A percentile compares a stretch with the other conserved stretches of the same genome.
Conservation (phyloP, 2,888 invertebrate genomes). For the Melanotus villosus region DNA sequence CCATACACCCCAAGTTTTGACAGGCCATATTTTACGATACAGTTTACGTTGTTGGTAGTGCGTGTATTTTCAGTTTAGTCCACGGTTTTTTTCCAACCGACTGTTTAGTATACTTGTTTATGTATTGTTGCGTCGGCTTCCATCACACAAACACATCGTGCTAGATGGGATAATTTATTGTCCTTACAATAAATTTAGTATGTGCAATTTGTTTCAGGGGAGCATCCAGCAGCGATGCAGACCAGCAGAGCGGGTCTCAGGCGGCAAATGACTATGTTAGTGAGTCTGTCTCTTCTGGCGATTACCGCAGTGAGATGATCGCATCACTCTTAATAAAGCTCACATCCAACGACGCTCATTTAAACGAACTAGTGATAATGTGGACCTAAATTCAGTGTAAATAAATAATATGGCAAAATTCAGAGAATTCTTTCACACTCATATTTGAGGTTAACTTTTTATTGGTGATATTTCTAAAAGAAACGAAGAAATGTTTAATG, state of each 20-base stretch:
- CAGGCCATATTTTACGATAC: not conserved
- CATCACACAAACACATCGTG: not conserved
- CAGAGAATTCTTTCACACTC: not conserved
- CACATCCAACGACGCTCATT: slow-evolving; percentile 53
- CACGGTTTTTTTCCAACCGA: not conserved
- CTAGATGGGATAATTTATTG: slow-evolving; percentile 16
- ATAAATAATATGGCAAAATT: slow-evolving; percentile 30
- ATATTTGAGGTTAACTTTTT: not conserved
- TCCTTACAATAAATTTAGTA: slow-evolving; percentile 9
- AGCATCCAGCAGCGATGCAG: slow-evolving; percentile 91
- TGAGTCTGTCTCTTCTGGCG: slow-evolving; percentile 57
- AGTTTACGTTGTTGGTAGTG: not conserved
- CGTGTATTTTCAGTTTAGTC: slow-evolving; percentile 2
- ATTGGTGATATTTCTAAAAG: slow-evolving; percentile 35
- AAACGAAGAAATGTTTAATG: slow-evolving; percentile 1
- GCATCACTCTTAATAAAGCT: slow-evolving; percentile 53
- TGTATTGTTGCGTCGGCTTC: slow-evolving; percentile 1
- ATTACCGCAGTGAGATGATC: slow-evolving; percentile 63
- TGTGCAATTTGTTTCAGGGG: slow-evolving; percentile 73
- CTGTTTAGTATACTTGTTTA: slow-evolving; percentile 13
- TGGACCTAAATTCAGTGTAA: slow-evolving; percentile 45
- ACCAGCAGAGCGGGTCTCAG: slow-evolving; percentile 72
- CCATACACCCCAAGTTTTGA: not conserved
- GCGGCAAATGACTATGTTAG: slow-evolving; percentile 57
- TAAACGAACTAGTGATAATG: slow-evolving; percentile 52